These are phyloP conservation scores for Drosophila macrospina DNA, from an alignment of 2,888 invertebrate genomes.

Conservation along the genomic window DNA sequence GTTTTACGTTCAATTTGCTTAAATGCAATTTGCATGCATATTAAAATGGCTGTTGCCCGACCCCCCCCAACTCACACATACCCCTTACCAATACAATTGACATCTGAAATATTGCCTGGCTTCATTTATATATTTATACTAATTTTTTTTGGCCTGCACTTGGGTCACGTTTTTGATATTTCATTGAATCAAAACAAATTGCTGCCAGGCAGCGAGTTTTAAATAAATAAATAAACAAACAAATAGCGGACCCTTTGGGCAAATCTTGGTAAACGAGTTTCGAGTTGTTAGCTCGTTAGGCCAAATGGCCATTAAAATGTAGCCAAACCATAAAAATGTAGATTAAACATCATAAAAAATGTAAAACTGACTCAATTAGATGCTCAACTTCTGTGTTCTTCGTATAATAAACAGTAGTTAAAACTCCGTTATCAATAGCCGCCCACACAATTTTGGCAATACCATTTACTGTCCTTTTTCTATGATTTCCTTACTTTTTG, in stretches of 20 bases:
- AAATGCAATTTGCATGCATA: conserved; percentile 73
- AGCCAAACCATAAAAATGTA: conserved; percentile 61
- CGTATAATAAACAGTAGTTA: conserved; percentile 15
- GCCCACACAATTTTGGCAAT: conserved; percentile 48
- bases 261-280: conserved; percentile 50
- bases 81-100: conserved; percentile 1
- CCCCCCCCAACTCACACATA: background rate
- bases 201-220: conserved; percentile 53
- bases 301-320: conserved; percentile 64
- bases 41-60: conserved; percentile 41
- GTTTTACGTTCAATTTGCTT: conserved; percentile 71
- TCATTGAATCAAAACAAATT: conserved; percentile 82
- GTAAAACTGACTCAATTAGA: conserved; percentile 68
- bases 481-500: conserved; percentile 7
- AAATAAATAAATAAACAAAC: conserved; percentile 72
- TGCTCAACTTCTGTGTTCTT: conserved; percentile 26
- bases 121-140: conserved; percentile 52
- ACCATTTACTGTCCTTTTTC: conserved; percentile 27
- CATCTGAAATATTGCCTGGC: conserved; percentile 53
- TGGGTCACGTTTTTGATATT: conserved; percentile 80
- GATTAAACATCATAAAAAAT: conserved; percentile 78
- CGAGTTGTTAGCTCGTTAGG: conserved; percentile 69
- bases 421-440: conserved; percentile 17
- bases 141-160: conserved; percentile 45
- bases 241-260: conserved; percentile 24